Percentiles rank a stretch among this genome's conserved stretches.
Evolutionary conservation across 1,140 invertebrate genomes (phyloP).

Genomic region (Apolygus lucorum): DNA sequence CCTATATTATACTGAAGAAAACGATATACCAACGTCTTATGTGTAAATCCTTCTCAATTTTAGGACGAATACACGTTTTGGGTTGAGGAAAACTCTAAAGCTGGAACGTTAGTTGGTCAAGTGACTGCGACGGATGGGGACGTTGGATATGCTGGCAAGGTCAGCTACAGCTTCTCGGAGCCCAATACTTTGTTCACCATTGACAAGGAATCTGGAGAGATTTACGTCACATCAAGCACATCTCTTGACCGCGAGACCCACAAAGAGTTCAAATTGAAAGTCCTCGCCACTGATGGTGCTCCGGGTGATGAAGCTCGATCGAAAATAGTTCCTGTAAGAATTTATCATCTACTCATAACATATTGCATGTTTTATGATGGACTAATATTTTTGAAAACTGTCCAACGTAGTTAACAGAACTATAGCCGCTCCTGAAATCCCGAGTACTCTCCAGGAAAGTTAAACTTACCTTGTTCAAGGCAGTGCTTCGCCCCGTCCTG

Average conservation of each 20-base stretch:
- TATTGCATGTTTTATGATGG: not conserved
- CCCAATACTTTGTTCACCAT: conserved; percentile 60
- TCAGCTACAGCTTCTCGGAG: conserved; percentile 67
- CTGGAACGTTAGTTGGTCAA: conserved; percentile 55
- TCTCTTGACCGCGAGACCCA: conserved; percentile 70
- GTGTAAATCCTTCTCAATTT: no score
- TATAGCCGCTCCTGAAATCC: no score
- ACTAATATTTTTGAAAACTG: not conserved
- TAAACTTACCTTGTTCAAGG: no score
- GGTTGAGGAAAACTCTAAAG: conserved; percentile 63
- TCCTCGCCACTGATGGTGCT: conserved; percentile 69
- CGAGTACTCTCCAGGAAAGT: no score
- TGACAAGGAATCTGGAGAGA: conserved; percentile 60
- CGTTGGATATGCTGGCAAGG: conserved; percentile 59
- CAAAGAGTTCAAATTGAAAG: conserved; percentile 62
- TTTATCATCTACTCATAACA: conserved; percentile 9
- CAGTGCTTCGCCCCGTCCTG: no score
- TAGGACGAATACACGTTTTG: conserved; percentile 54
- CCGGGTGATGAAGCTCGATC: conserved; percentile 55
- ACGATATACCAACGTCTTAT: not conserved
- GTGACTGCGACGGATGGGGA: conserved; percentile 68
- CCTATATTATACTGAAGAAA: no score
- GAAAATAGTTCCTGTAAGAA: conserved; percentile 59
- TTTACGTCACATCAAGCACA: conserved; percentile 61
- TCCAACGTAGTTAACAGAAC: not conserved